Conservation (phyloP, 37 sponge, comb jelly and placozoan species). For the Tethya wilhelma region DNA sequence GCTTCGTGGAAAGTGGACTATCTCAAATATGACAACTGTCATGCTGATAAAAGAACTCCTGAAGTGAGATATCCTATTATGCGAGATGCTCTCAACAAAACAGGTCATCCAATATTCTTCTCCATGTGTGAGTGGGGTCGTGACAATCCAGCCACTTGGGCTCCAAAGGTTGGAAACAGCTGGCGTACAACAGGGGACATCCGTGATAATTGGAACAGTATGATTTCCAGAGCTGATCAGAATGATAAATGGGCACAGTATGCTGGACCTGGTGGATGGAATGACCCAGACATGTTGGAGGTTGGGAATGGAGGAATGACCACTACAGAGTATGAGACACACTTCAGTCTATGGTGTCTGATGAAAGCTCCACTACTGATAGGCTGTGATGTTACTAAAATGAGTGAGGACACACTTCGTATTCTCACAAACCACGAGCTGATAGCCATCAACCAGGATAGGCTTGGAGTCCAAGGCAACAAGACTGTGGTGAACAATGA, state of each 20-base stretch:
- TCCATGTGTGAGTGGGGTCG: constrained; percentile 85
- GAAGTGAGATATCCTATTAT: constrained; percentile 74
- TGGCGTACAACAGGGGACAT: constrained; percentile 91
- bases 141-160: constrained; percentile 76
- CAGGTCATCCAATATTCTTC: constrained; percentile 80
- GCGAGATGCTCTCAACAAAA: constrained; percentile 79
- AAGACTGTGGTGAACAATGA: constrained; percentile 30
- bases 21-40: constrained; percentile 88
- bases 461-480: constrained; percentile 73
- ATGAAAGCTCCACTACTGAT: constrained; percentile 88
- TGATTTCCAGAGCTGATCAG: constrained; percentile 46
- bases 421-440: constrained; percentile 87
- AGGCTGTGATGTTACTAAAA: constrained; percentile 73
- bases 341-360: constrained; percentile 90
- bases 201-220: constrained; percentile 64
- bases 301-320: constrained; percentile 84
- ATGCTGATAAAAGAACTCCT: constrained; percentile 36
- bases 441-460: constrained; percentile 89
- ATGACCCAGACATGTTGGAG: constrained; percentile 91
- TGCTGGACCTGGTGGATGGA: constrained; percentile 88
- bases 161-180: constrained; percentile 78
- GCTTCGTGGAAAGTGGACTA: constrained; percentile 82
- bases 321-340: constrained; percentile 64
- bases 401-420: constrained; percentile 60
- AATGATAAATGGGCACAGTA: constrained; percentile 65